Conservation (phyloP, 2,888 invertebrate species). For the Disparrhopalites patrizii region DNA sequence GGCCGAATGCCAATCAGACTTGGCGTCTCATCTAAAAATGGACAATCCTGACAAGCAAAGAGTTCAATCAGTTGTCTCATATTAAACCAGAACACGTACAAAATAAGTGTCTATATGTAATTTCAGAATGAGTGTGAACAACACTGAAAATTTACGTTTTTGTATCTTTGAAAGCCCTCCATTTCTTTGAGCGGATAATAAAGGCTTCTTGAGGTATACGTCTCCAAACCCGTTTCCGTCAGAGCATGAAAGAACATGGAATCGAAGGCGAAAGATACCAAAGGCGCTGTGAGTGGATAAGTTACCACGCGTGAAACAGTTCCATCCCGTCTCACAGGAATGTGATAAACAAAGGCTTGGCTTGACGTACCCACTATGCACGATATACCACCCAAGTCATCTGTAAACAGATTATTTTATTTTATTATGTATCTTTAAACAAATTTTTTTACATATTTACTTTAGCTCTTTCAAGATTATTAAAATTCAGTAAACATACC, state of each 20-base stretch:
- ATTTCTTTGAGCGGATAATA: slow-evolving; percentile 59
- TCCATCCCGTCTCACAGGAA: slow-evolving; percentile 54
- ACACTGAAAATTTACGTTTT: slow-evolving; percentile 50
- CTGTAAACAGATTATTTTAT: slow-evolving; percentile 21
- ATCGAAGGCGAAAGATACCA: slow-evolving; percentile 64
- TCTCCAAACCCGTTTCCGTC: slow-evolving; percentile 70
- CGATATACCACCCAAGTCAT: slow-evolving; percentile 55
- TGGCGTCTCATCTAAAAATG: slow-evolving; percentile 60
- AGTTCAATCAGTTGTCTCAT: not conserved
- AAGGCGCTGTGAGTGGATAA: slow-evolving; percentile 69
- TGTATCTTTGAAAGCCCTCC: slow-evolving; percentile 54
- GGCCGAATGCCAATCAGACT: slow-evolving; percentile 66
- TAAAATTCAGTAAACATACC: slow-evolving; percentile 16
- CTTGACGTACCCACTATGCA: slow-evolving; percentile 63
- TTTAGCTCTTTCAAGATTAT: not conserved
- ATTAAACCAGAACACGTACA: not conserved
- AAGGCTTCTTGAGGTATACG: slow-evolving; percentile 66
- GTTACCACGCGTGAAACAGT: slow-evolving; percentile 56
- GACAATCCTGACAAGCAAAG: slow-evolving; percentile 55
- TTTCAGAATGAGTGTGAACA: not conserved
- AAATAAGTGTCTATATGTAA: not conserved
- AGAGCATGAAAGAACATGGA: slow-evolving; percentile 65
- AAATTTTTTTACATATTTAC: not conserved
- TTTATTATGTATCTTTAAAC: too few species aligned
- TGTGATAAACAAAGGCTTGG: slow-evolving; percentile 70